Evolutionary conservation across 2,113 vertebrate genomes (phyloP).

Genomic region (Amblyornis subalaris): DNA sequence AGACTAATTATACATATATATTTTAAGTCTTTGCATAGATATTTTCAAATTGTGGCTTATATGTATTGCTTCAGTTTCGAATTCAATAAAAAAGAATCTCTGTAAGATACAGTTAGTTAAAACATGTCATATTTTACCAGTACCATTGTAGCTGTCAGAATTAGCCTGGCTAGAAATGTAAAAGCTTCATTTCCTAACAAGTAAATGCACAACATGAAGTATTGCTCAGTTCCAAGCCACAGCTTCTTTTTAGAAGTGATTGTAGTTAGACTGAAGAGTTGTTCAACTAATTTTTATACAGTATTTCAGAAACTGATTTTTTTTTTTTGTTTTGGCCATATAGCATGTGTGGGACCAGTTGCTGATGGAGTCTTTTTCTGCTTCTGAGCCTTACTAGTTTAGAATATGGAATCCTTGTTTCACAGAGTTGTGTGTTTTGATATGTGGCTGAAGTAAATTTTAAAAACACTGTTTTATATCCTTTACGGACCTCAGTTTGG

Average conservation of each 20-base stretch:
- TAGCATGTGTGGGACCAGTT: conserved; percentile 44
- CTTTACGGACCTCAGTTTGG: conserved; percentile 39
- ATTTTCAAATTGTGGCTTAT: conserved; percentile 15
- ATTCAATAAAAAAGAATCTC: conserved; percentile 6
- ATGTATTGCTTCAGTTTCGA: conserved; percentile 39
- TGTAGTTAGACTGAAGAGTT: conserved; percentile 10
- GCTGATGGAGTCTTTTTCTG: conserved; percentile 37
- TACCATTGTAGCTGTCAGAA: not conserved
- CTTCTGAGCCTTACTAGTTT: conserved; percentile 55
- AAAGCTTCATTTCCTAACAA: not conserved
- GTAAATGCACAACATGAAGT: not conserved
- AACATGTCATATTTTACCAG: not conserved
- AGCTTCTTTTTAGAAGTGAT: not conserved
- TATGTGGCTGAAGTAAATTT: conserved; percentile 42
- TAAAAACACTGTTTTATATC: conserved; percentile 10
- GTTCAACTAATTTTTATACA: not conserved
- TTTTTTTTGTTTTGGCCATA: not conserved
- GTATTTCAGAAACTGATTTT: conserved; percentile 41
- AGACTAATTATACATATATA: not conserved
- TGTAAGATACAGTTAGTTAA: conserved; percentile 9
- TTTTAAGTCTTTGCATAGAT: conserved; percentile 19
- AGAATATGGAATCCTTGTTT: conserved; percentile 1
- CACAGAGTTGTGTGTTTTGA: conserved; percentile 14
- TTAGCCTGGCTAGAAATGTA: not conserved
- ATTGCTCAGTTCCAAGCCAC: not conserved